phyloP scores from a whole-genome alignment of 2,797 vertebrate species.

The Antennarius maculatus region DNA sequence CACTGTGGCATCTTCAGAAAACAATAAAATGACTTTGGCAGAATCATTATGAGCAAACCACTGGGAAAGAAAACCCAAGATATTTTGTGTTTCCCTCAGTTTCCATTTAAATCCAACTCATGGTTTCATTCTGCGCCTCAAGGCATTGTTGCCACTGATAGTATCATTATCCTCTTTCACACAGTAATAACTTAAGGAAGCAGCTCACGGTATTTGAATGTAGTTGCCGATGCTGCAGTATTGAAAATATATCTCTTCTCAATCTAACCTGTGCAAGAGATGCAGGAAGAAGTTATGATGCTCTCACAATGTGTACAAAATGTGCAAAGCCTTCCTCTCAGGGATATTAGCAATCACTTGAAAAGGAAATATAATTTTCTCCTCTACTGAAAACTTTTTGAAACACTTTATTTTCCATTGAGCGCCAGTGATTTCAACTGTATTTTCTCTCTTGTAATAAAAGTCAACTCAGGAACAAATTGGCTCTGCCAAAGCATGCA shows the following conservation, averaged over 20 bases:
- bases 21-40: constrained; percentile 33
- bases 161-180: constrained; percentile 63
- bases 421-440: constrained; percentile 62
- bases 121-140: constrained; percentile 47
- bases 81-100: constrained; percentile 42
- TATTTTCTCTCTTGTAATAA: constrained; percentile 70
- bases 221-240: constrained; percentile 24
- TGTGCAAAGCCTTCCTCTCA: constrained; percentile 38
- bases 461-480: constrained; percentile 74
- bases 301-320: neutral
- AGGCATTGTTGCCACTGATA: constrained; percentile 58
- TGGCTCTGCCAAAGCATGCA: constrained; percentile 43
- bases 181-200: constrained; percentile 45
- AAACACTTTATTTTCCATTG: constrained; percentile 59
- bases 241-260: constrained; percentile 31
- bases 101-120: constrained; percentile 61
- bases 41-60: constrained; percentile 40
- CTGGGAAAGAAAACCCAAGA: constrained; percentile 31
- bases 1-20: constrained; percentile 23
- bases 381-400: constrained; percentile 60
- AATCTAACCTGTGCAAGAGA: constrained; percentile 23
- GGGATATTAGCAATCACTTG: constrained; percentile 46
- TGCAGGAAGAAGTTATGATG: constrained; percentile 25
- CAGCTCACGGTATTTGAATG: constrained; percentile 34
- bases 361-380: constrained; percentile 51